Evolutionary conservation across 2,113 vertebrate species (phyloP).

Genomic region (Lepidothrix coronata): DNA sequence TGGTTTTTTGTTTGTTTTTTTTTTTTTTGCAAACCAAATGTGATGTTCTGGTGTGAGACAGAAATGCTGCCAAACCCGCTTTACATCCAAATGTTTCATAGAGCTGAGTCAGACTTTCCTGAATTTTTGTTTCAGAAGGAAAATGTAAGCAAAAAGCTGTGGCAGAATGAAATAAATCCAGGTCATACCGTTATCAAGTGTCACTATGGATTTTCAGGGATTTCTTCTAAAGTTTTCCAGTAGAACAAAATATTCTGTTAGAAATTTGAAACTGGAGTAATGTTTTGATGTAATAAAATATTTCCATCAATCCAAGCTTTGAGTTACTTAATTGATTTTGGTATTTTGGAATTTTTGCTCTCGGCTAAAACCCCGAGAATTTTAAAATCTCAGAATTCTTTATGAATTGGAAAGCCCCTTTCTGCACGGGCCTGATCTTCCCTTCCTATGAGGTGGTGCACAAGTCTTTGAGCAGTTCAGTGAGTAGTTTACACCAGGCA

Average conservation of each 20-base stretch:
- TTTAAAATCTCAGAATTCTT: background rate
- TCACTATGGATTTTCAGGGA: background rate
- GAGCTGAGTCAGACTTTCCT: background rate
- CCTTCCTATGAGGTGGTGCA: background rate
- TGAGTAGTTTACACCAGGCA: background rate
- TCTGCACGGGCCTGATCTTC: fast-evolving
- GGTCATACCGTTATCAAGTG: background rate
- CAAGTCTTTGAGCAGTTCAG: background rate
- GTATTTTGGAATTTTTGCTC: background rate
- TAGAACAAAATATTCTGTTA: background rate
- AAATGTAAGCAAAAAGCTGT: background rate
- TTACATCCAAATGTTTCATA: background rate
- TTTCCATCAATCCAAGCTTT: background rate
- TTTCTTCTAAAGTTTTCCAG: background rate
- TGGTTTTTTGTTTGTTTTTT: too few species aligned
- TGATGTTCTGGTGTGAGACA: background rate
- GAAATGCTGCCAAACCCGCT: background rate
- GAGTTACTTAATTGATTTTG: background rate
- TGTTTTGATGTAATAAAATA: background rate
- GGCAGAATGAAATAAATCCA: background rate
- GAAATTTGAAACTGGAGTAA: background rate
- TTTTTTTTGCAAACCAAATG: background rate
- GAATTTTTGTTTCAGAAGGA: background rate
- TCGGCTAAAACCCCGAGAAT: fast-evolving
- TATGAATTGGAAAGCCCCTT: background rate